phyloP scores from a whole-genome alignment of 2,113 vertebrate genomes.

The Nothoprocta pentlandii region DNA sequence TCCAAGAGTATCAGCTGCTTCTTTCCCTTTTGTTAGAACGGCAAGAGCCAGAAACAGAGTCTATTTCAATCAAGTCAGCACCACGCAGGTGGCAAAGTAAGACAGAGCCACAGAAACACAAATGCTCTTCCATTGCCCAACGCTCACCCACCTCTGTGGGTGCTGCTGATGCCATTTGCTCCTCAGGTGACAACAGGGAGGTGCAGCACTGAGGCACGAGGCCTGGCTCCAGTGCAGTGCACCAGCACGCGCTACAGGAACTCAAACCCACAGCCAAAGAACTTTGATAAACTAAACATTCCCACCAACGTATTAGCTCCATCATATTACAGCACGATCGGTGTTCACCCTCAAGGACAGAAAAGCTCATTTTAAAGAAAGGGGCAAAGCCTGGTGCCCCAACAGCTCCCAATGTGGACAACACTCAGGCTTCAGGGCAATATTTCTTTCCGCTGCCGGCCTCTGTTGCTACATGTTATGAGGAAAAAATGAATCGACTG shows the following conservation, averaged over 20 bases:
- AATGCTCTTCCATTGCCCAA: not conserved
- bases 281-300: not conserved
- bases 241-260: accelerated
- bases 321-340: not conserved
- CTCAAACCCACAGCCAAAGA: not conserved
- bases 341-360: not conserved
- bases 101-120: not conserved
- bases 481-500: not conserved
- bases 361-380: not conserved
- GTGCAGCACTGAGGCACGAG: not conserved
- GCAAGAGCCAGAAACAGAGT: not conserved
- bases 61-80: not conserved
- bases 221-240: not conserved
- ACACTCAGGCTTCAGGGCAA: not conserved
- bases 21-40: not conserved
- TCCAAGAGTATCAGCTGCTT: not conserved
- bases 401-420: not conserved
- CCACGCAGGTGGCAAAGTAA: not conserved
- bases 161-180: not conserved
- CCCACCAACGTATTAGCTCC: not conserved
- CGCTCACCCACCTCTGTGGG: accelerated
- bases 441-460: accelerated
- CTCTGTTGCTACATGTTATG: not conserved
- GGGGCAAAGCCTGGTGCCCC: not conserved
- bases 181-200: not conserved